Conservation (phyloP, 2,888 invertebrate species). For the Lysandra coridon region DNA sequence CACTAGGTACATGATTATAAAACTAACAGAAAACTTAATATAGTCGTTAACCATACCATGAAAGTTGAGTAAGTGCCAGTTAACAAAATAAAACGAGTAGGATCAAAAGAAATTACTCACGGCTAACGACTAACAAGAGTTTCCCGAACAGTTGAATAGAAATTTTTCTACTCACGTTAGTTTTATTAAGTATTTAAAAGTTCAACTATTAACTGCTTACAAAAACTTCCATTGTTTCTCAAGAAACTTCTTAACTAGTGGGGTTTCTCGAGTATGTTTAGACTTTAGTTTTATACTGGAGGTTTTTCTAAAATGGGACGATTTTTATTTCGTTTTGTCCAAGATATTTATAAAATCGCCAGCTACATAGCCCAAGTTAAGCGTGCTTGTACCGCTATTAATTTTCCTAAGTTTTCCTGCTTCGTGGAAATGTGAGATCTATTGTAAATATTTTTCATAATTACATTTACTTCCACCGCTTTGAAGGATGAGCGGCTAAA, state of each 20-base stretch:
- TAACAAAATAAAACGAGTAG: neutral
- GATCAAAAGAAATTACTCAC: slow-evolving; percentile 23
- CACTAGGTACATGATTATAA: neutral
- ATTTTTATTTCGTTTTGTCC: neutral
- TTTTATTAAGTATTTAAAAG: slow-evolving; percentile 29
- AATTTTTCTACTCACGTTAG: slow-evolving; percentile 24
- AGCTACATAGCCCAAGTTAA: neutral
- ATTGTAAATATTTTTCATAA: slow-evolving; percentile 13
- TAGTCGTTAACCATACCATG: neutral
- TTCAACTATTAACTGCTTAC: slow-evolving; percentile 30
- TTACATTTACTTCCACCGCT: slow-evolving; percentile 2
- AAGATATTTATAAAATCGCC: neutral
- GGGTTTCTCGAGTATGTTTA: slow-evolving; percentile 4
- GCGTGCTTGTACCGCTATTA: neutral
- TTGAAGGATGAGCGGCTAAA: slow-evolving; percentile 4
- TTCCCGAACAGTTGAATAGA: slow-evolving; percentile 18
- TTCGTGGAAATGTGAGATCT: slow-evolving; percentile 5
- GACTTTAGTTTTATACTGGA: neutral
- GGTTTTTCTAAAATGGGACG: neutral
- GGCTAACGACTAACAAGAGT: slow-evolving; percentile 24
- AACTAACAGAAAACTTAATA: neutral
- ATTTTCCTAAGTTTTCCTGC: slow-evolving; percentile 4
- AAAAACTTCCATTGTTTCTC: slow-evolving; percentile 21
- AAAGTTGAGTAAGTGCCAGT: neutral
- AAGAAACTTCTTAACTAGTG: slow-evolving; percentile 22